phyloP scores from a whole-genome alignment of 2,888 invertebrate genomes.

The Agriotes lineatus region DNA sequence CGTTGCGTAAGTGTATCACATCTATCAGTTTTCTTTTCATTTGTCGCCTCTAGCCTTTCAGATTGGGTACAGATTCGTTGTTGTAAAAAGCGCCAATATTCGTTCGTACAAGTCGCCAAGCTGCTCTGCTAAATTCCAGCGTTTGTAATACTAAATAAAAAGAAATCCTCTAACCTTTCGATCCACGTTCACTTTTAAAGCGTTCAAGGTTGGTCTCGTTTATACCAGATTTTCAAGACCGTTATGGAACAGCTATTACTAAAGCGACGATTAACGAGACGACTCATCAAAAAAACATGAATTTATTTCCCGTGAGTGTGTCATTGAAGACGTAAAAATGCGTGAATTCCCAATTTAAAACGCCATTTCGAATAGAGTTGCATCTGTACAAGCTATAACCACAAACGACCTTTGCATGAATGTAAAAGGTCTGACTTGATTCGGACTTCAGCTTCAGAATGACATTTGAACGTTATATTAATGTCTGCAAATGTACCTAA shows the following conservation, averaged over 20 bases:
- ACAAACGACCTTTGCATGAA: not conserved
- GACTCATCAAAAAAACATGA: not conserved
- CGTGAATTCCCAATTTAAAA: not conserved
- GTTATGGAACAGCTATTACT: conserved; percentile 20
- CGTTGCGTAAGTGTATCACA: conserved; percentile 26
- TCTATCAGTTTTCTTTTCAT: not conserved
- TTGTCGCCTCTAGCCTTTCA: too few relatives aligned
- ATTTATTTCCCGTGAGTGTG: not conserved
- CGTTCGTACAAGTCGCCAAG: too few relatives aligned
- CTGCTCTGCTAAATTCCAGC: not conserved
- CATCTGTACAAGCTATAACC: not conserved
- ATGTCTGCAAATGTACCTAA: too few relatives aligned
- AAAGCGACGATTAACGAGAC: not conserved
- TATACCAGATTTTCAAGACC: conserved; percentile 21
- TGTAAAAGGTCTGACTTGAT: not conserved
- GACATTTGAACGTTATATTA: not conserved
- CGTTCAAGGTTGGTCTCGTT: conserved; percentile 42
- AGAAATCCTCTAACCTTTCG: conserved; percentile 44
- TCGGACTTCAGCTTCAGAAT: not conserved
- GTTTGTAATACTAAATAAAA: conserved; percentile 7
- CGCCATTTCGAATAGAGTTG: not conserved
- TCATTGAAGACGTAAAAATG: not conserved
- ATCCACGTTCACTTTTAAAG: conserved; percentile 47
- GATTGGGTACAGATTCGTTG: too few relatives aligned
- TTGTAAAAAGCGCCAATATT: too few relatives aligned